Base-by-base conservation (phyloP, 2,113 vertebrate genomes). In the Ifrita kowaldi region DNA sequence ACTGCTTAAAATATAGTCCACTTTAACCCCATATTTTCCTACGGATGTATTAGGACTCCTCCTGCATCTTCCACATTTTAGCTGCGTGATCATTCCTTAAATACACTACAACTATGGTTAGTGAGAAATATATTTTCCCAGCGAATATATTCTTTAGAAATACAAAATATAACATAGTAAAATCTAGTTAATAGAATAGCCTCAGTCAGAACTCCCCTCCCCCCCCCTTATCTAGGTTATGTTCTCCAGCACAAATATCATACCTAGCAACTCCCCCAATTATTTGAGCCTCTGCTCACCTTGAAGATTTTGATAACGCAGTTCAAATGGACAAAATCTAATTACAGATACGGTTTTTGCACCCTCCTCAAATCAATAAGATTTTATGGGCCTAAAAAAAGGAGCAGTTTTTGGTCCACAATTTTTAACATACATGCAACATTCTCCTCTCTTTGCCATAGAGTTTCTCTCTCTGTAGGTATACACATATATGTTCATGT, bases 1-100 rank as follows among this genome's bases (percentile, higher is more conserved):
- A 92, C 95, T 96, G 97, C 97, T 98, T 95, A 97, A 98, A 98
- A 98, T 97, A 94, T 97, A 97, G 97, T 96, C 97, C 96, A 96
- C 93, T 96, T 98, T 98, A 98, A 98, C 97, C 98, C 98, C 96
- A 8, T 97, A 81, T 93, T 97, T 96, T 94, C 97, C 97, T 76
- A 47, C 2, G 20, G 93, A 84, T 1, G 2, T 53, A 16, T 13
- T 39, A 53, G 86, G 94, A 87, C 57, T 76, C 53, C 47, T 84
- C 26, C 76, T 75, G 60, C 50, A 64, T 46, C 70, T 89, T 93
- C 91, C 19, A 23, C 80, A 20, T 81, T 95, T 46, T 24, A 89
- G 81, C 85, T 60, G 6, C 53, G 37, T 7, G n/a, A 81, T 47
- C 33, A 35, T 77, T 95, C 70, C 69, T 95, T 93, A 82, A 95